These are phyloP conservation scores for Acanthornis magna DNA, from an alignment of 2,797 vertebrate genomes.

Conservation along the genomic window DNA sequence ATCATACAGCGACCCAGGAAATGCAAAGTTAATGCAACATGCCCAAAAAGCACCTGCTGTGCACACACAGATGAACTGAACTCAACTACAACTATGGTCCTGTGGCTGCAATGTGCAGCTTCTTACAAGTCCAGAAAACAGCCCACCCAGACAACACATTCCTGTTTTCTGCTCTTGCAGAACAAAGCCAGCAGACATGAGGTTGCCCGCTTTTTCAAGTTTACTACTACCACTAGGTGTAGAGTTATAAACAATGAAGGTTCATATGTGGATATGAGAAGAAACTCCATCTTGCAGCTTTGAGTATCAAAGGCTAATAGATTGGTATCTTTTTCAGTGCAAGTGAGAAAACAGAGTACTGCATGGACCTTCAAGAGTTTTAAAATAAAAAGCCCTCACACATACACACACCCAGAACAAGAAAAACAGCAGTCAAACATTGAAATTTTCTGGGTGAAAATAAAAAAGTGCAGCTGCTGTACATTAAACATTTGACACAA, in stretches of 20 bases:
- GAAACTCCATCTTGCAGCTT: not conserved
- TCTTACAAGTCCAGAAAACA: not conserved
- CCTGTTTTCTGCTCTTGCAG: not conserved
- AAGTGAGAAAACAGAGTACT: not conserved
- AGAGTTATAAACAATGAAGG: not conserved
- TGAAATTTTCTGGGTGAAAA: not conserved
- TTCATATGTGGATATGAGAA: accelerated
- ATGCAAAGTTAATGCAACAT: not conserved
- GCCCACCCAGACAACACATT: not conserved
- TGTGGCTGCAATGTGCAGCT: accelerated
- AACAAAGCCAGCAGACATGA: not conserved
- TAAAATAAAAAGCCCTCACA: not conserved
- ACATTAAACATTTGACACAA: not conserved
- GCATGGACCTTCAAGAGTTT: not conserved
- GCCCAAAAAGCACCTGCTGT: not conserved
- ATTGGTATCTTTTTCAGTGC: accelerated
- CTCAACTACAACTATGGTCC: not conserved
- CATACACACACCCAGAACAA: not conserved
- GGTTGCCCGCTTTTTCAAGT: not conserved
- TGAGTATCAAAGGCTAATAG: not conserved
- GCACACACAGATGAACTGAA: not conserved
- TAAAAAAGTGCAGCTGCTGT: not conserved
- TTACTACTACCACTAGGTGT: not conserved
- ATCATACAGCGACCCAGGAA: not conserved
- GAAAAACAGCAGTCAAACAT: not conserved